Percentiles rank a stretch among this genome's conserved stretches.
These are phyloP conservation scores for Typhlomys cinereus DNA, from an alignment of 2,113 vertebrate genomes.

Conservation along the genomic window DNA sequence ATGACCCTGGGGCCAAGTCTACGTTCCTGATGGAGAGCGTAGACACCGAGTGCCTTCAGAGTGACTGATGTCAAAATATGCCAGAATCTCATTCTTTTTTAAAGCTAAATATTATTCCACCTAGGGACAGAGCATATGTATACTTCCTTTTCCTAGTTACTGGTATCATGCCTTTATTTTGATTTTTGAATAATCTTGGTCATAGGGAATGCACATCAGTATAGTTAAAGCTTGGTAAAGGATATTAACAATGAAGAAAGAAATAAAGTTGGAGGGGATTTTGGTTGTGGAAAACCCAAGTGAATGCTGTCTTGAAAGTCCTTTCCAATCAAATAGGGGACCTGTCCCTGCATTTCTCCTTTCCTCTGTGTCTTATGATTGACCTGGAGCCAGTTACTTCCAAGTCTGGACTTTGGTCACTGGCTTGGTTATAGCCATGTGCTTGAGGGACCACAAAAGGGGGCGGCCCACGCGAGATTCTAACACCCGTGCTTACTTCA, in stretches of 20 bases:
- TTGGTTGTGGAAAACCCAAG: not conserved
- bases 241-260: not conserved
- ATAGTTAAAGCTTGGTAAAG: not conserved
- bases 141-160: not conserved
- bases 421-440: fast-evolving
- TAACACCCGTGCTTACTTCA: not conserved
- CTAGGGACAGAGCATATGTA: not conserved
- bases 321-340: not conserved
- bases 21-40: too few species aligned
- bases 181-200: not conserved
- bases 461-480: not conserved
- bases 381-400: not conserved
- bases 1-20: too few species aligned
- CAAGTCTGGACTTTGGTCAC: not conserved
- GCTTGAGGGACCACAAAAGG: too few species aligned
- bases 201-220: not conserved
- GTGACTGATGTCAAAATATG: not conserved
- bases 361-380: not conserved
- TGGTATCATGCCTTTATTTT: not conserved
- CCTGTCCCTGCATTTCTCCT: fast-evolving
- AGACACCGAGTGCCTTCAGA: too few species aligned
- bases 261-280: not conserved
- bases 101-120: not conserved
- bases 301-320: not conserved
- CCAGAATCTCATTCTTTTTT: not conserved